phyloP scores from a whole-genome alignment of 2,888 invertebrate genomes.

The Timandra comae region DNA sequence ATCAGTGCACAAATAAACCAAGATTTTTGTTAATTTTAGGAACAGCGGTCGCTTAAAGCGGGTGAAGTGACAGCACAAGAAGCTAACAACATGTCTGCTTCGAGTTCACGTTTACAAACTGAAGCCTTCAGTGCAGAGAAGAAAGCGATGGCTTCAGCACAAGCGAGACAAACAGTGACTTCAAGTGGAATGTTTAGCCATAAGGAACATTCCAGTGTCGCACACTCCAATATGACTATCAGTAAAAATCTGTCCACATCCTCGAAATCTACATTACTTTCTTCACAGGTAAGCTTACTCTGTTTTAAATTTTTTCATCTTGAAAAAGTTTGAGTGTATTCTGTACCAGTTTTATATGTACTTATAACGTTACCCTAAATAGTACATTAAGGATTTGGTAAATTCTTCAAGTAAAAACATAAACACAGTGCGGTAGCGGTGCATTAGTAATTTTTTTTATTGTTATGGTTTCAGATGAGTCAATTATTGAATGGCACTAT shows the following conservation, averaged over 20 bases:
- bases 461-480: constrained; percentile 73
- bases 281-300: constrained; percentile 68
- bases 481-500: constrained; percentile 81
- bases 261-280: constrained; percentile 78
- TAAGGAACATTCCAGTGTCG: constrained; percentile 80
- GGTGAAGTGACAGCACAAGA: constrained; percentile 91
- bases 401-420: neutral
- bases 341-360: too few relatives aligned
- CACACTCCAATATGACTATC: constrained; percentile 89
- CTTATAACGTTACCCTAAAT: constrained; percentile 4
- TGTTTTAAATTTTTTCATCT: too few relatives aligned
- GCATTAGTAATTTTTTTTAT: constrained; percentile 10
- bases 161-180: constrained; percentile 88
- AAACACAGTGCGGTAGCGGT: too few relatives aligned
- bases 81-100: constrained; percentile 88
- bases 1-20: constrained; percentile 2
- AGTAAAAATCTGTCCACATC: constrained; percentile 84
- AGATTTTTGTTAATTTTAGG: constrained; percentile 72
- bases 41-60: constrained; percentile 88
- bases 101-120: constrained; percentile 89
- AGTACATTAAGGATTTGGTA: neutral
- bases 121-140: constrained; percentile 92
- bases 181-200: constrained; percentile 87
- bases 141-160: constrained; percentile 82
- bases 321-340: too few relatives aligned